Evolutionary conservation across 2,888 invertebrate species (phyloP).

Genomic region (Dascillus cervinus): DNA sequence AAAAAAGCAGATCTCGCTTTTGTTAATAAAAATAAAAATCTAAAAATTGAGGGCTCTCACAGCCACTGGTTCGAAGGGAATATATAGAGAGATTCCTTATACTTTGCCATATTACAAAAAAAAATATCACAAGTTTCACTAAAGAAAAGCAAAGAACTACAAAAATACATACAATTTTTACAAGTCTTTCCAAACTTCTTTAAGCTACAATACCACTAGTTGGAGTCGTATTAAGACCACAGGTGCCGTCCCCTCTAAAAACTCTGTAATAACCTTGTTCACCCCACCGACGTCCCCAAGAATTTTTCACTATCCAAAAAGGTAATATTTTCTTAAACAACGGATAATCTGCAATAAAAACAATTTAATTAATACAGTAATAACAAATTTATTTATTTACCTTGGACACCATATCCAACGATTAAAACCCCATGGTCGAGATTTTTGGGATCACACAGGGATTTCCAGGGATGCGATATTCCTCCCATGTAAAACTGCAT

Average conservation of each 20-base stretch:
- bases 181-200: slow-evolving; percentile 3
- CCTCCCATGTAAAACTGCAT: slow-evolving; percentile 97
- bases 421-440: slow-evolving; percentile 95
- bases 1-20: too few relatives aligned
- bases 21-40: too few relatives aligned
- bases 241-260: slow-evolving; percentile 89
- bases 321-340: slow-evolving; percentile 73
- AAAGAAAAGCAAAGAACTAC: not conserved
- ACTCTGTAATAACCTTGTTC: slow-evolving; percentile 93
- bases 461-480: slow-evolving; percentile 84
- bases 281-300: slow-evolving; percentile 89
- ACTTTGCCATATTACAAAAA: too few relatives aligned
- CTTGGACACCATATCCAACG: slow-evolving; percentile 80
- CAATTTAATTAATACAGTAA: slow-evolving; percentile 2
- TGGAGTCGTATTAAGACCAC: slow-evolving; percentile 88
- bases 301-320: slow-evolving; percentile 92
- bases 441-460: slow-evolving; percentile 66
- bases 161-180: not conserved
- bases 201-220: slow-evolving; percentile 66
- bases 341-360: slow-evolving; percentile 58
- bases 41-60: too few relatives aligned
- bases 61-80: not conserved
- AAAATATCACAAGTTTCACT: not conserved
- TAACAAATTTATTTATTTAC: slow-evolving; percentile 43
- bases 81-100: not conserved